Evolutionary conservation across 2,888 invertebrate genomes (phyloP), one percentile per base, ranked within the genome.

Genomic region (Baccha elongata): DNA sequence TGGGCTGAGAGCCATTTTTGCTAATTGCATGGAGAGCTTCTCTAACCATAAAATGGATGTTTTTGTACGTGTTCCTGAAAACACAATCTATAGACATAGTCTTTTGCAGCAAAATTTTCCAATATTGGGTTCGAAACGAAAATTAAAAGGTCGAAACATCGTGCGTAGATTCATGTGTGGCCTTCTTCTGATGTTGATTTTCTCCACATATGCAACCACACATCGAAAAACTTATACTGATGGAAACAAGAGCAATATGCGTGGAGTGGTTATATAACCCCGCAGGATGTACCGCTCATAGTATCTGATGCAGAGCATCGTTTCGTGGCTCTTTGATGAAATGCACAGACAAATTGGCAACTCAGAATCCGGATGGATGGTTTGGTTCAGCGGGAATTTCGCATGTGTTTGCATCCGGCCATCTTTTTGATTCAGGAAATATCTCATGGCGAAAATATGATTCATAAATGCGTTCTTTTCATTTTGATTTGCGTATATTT

Each of bases 131-230:
- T 69, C 55, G 19, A 32, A 55, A 74, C 65, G 75, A 74, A 64
- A 68, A 69, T 75, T 80, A 65, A 71, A 71, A 80, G 64, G 69
- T 75, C 69, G 71, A 64, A 78, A 75, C 69, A 80, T 75, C 23
- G 65, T 75, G 44, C 75, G 52, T 80, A 44, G 50, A 50, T 74
- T 68, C 35, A 68, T 62, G 35, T 50, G 72, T 13, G 11, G 37
- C 13, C 29, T 10, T 11, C 50, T 11, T 21, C 52, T 17, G 8
- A n/a, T 19, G 19, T 21, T 3, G 32, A 35, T 11, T 21, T 13
- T 35, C 40, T 21, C 58, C 23, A 35, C 13, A 32, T n/a, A 37
- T 21, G n/a, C n/a, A 48, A 37, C 64, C 58, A 23, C 55, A 67
- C 13, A 67, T 29, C 44, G 35, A 46, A 60, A 44, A 79, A 32